phyloP scores from a whole-genome alignment of 2,888 invertebrate species.

The Ceratothoa steindachneri region DNA sequence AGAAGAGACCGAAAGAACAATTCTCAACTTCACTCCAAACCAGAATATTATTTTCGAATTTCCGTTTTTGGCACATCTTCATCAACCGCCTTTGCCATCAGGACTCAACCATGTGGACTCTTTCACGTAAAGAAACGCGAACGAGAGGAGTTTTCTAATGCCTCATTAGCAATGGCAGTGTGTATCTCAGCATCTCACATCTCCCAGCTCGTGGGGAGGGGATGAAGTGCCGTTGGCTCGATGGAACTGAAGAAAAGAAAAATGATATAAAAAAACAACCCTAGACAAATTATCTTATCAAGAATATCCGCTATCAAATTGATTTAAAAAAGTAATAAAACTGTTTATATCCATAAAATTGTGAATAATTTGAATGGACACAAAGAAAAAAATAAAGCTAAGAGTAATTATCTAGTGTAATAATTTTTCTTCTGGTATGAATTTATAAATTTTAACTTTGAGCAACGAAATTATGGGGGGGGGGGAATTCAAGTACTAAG shows the following conservation, averaged over 20 bases:
- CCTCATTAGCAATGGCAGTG: background rate
- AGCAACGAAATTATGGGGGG: no score
- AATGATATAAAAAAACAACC: background rate
- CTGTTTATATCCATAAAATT: background rate
- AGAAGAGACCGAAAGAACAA: background rate
- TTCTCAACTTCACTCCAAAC: background rate
- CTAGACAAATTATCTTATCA: no score
- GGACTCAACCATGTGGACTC: background rate
- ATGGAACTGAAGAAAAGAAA: constrained; percentile 37
- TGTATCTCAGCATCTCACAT: constrained; percentile 40
- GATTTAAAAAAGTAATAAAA: no score
- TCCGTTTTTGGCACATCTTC: background rate
- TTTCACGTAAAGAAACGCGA: background rate
- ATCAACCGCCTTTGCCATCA: background rate
- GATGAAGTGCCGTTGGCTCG: constrained; percentile 47
- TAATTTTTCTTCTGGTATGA: no score
- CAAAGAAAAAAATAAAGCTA: no score
- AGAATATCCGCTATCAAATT: no score
- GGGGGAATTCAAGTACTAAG: no score
- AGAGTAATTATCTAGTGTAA: no score
- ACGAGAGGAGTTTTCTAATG: background rate
- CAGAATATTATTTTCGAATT: background rate
- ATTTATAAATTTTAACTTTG: no score
- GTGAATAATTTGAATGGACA: no score
- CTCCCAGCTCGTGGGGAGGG: constrained; percentile 47